Evolutionary conservation across 2,888 invertebrate genomes (phyloP), one percentile per base, ranked within the genome.

Genomic region (Drosophila setosimentum): DNA sequence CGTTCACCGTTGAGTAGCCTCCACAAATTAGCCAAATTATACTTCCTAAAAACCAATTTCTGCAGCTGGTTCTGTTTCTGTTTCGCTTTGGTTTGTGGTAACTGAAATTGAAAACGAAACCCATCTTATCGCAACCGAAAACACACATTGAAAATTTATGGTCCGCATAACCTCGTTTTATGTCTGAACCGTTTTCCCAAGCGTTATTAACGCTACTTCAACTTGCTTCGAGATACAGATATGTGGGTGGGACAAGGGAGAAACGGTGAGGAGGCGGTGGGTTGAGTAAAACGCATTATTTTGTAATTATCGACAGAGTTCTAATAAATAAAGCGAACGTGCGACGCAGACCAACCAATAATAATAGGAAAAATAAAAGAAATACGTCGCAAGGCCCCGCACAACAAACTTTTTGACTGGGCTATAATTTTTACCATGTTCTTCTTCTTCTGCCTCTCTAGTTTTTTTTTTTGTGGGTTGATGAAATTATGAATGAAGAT

Each of bases 291-390:
- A 91, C 86, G 79, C 90, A 91, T 91, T 91, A 91, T 91, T 91
- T 91, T 83, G 87, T 91, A 91, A 91, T 90, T 91, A 91, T 90
- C 90, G 91, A 89, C 83, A 83, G 82, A 89, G 85, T 89, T 89
- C 91, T 91, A 89, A 91, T 91, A 91, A 89, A 90, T 90, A 86
- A 84, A 78, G 72, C 80, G 80, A 77, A 82, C 77, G 62, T 74
- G 67, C 73, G 53, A 62, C 73, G 57, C 37, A 42, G 54, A 53
- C 57, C 45, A 45, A 73, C 35, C 64, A 40, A 29, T 66, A 69
- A 48, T 67, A 27, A 58, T 49, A 55, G 18, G 32, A 51, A 16
- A n/a, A 65, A 18, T 71, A 45, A 37, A 68, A 21, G 11, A 11
- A 32, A n/a, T 37, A 32, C 62, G 48, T 58, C 58, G 69, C 78